Base-by-base conservation (phyloP, 2,113 vertebrate species). In the Coturnix japonica region DNA sequence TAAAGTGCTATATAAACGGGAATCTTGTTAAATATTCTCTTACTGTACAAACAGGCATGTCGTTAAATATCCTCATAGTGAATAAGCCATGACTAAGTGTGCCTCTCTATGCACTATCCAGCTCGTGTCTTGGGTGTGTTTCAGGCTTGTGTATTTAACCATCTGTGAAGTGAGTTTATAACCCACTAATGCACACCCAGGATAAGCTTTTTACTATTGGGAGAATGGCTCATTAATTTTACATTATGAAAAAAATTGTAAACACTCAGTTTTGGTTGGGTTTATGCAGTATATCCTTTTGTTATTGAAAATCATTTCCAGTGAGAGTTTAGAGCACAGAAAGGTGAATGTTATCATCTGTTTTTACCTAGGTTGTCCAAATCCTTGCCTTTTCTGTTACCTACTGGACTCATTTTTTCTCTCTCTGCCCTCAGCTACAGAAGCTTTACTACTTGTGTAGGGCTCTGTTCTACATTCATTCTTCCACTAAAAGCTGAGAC, bases 141-240 rank as follows among this genome's bases (percentile, higher is more conserved):
- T 92, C 72, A 76, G 71, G 44, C 26, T 31, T 76, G 25, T 51
- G 37, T 76, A 30, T 80, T 76, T 37, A 67, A 44, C 37, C 64
- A 79, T 72, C 64, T 89, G 86, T 46, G 74, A 94, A 89, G 44
- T 5, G 41, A 69, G 75, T 37, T 77, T 91, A 57, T 63, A 93
- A 78, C 67, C 49, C 74, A 78, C 66, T 61, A 93, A 81, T 46
- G 63, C 41, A 93, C 60, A 67, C 20, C 19, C 2, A 0, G 35
- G 81, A 89, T 54, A 93, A 92, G 67, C 10, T 56, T 90, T 86
- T 79, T 41, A 41, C 60, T 87, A 28, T 13, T 77, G 43, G 39
- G 28, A 19, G 37, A 87, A 89, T 41, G n/a, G 23, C 16, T 91
- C 35, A 56, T 92, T 87, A 70, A 78, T 81, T 95, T 85, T 39